Evolutionary conservation across 2,113 vertebrate species (phyloP).

Genomic region (Hydropotes inermis): DNA sequence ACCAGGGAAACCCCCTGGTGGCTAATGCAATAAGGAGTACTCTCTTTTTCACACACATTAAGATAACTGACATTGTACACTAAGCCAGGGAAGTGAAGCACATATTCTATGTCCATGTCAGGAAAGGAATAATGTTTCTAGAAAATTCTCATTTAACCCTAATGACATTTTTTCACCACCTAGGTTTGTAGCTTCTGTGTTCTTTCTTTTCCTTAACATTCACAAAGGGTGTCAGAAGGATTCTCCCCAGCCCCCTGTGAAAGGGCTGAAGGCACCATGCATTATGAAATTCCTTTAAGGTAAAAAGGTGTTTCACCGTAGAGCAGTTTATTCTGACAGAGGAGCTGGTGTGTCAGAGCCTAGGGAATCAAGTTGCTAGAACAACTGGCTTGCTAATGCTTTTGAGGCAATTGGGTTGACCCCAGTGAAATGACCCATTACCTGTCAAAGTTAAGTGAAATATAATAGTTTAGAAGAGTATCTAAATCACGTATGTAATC

Average conservation of each 20-base stretch:
- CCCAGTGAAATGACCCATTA: not conserved
- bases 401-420: not conserved
- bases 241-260: not conserved
- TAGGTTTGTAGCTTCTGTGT: not conserved
- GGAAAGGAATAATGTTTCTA: not conserved
- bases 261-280: not conserved
- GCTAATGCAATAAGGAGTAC: too few species aligned
- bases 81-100: not conserved
- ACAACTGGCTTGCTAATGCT: not conserved
- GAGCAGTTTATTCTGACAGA: not conserved
- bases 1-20: not conserved
- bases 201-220: not conserved
- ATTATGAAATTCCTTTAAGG: not conserved
- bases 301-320: not conserved
- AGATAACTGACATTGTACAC: not conserved
- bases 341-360: not conserved
- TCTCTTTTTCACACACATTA: not conserved
- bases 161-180: not conserved
- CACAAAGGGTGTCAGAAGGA: not conserved
- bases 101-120: not conserved
- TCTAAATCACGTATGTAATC: not conserved
- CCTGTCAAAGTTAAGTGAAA: constrained; percentile 3
- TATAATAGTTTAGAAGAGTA: not conserved
- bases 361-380: not conserved
- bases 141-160: not conserved